These are phyloP conservation scores for Phengaris alcon DNA, from an alignment of 2,888 invertebrate genomes.

Conservation along the genomic window DNA sequence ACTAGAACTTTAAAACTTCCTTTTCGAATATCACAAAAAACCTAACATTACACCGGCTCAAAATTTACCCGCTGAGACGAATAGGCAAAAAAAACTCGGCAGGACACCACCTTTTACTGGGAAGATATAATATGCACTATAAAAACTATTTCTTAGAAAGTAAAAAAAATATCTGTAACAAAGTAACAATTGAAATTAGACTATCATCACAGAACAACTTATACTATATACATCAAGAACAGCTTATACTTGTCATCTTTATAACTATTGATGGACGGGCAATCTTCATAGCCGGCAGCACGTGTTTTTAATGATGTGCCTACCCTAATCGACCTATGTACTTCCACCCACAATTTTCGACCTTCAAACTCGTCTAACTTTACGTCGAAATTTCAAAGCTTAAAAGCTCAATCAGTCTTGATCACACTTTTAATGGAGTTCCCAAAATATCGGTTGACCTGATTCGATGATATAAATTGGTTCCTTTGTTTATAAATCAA, in stretches of 20 bases:
- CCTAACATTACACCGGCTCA: no score
- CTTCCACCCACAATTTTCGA: not conserved
- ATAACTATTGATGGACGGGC: not conserved
- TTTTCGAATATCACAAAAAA: no score
- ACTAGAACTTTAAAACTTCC: no score
- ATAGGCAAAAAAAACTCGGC: no score
- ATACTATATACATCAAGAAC: not conserved
- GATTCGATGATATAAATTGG: conserved; percentile 25
- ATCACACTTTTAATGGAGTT: conserved; percentile 28
- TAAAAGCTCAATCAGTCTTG: conserved; percentile 28
- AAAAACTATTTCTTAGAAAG: no score
- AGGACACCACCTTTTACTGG: no score
- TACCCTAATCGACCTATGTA: not conserved
- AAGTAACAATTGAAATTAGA: no score
- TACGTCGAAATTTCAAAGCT: conserved; percentile 20
- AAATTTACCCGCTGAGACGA: no score
- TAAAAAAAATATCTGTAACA: no score
- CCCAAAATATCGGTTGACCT: conserved; percentile 27
- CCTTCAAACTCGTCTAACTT: not conserved
- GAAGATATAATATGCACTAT: no score
- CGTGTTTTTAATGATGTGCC: not conserved
- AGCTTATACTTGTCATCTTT: not conserved
- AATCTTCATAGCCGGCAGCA: not conserved
- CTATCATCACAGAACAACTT: not conserved
- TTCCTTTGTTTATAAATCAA: conserved; percentile 20